Conservation (phyloP, 2,113 vertebrate genomes). For the Malurus cyaneus region DNA sequence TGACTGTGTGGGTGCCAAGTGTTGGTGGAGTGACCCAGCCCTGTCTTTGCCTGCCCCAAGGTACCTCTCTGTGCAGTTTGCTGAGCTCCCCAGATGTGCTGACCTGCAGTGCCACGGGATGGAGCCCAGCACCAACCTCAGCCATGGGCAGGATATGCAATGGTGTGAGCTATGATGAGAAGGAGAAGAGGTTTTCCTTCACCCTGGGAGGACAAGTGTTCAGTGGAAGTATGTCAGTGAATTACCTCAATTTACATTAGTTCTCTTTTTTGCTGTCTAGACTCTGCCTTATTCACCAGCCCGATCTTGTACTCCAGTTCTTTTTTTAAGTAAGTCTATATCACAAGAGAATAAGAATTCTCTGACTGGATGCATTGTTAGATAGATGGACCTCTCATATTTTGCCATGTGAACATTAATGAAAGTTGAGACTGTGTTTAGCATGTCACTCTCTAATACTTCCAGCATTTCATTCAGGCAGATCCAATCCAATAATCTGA, state of each 20-base stretch:
- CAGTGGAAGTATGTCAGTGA: conserved; percentile 74
- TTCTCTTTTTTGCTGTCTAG: background rate
- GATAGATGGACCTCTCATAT: background rate
- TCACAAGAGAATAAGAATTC: background rate
- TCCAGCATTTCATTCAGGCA: background rate
- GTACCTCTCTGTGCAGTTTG: conserved; percentile 80
- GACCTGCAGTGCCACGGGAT: conserved; percentile 72
- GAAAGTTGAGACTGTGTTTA: background rate
- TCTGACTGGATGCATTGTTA: background rate
- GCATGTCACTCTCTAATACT: background rate
- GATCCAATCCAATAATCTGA: background rate
- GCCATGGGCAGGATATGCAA: conserved; percentile 67
- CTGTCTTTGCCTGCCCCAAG: conserved; percentile 54
- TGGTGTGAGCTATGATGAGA: conserved; percentile 73
- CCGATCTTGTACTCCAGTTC: background rate
- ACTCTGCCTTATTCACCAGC: background rate
- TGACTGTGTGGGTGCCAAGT: background rate
- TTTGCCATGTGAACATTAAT: background rate
- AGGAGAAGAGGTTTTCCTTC: conserved; percentile 72
- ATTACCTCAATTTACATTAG: background rate
- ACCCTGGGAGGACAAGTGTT: conserved; percentile 82
- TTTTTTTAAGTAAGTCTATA: background rate
- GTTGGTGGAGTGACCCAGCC: background rate
- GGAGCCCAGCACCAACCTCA: conserved; percentile 64
- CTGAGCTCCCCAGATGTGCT: conserved; percentile 79